Evolutionary conservation across 1,140 invertebrate genomes (phyloP), one percentile per base, ranked within the genome.

Genomic region (Eurosta solidaginis): DNA sequence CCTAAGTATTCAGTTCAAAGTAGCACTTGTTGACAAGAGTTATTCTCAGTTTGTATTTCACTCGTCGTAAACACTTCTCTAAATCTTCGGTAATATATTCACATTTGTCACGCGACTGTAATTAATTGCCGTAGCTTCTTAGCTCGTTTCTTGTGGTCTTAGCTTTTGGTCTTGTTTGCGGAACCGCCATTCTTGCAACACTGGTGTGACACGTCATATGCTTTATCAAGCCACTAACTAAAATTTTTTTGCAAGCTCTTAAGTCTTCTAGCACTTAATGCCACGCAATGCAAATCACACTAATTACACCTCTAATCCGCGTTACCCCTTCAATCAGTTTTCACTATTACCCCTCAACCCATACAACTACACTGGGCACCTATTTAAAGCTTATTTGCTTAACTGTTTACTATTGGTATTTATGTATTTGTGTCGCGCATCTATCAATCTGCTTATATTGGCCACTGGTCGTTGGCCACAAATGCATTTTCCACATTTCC

Each of bases 401-500:
- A 59, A 2, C 2, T 36, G 33, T 3, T 1, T 36, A 27, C 25
- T 1, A 7, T 33, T 59, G 29, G n/a, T n/a, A n/a, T 1, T 33
- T 36, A 17, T 59, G 17, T 36, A 17, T 27, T 1, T 59, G 27
- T 14, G n/a, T 25, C 22, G 50, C 47, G n/a, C n/a, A n/a, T n/a
- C n/a, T n/a, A n/a, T n/a, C n/a, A n/a, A n/a, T n/a, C n/a, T n/a
- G n/a, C n/a, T n/a, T 33, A 6, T n/a, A 68, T 9, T 40, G 59
- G 33, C 33, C 36, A 2, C n/a, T 40, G 29, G 5, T 68, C 27
- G 29, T 68, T 68, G 59, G 59, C 59, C 59, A 68, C 59, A 68
- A 68, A 68, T 68, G 59, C n/a, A 68, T 68, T 68, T 68, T 40
- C 59, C 59, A 68, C 59, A 68, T 68, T 68, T 68, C 59, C 59